Base-by-base conservation (phyloP, 2,113 vertebrate genomes). In the Redunca redunca region DNA sequence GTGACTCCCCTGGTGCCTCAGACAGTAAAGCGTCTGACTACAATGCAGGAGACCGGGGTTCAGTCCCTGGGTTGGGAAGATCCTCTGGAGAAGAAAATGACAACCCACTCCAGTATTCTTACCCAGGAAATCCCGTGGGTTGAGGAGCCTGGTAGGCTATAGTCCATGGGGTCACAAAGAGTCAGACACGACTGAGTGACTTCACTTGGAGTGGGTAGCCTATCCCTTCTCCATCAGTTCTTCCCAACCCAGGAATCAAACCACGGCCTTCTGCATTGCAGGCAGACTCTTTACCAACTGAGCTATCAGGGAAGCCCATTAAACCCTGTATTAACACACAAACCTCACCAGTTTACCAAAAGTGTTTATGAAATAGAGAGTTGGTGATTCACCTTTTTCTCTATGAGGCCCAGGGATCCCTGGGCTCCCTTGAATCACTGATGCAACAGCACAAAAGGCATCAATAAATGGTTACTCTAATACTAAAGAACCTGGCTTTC, bases 11-110 rank as follows among this genome's bases (percentile, higher is more conserved):
- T 36, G n/a, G 17, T 11, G 64, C 17, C 33, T 67, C 33, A 36
- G 33, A 71, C 9, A 23, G n/a, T 71, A 71, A 71, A 36, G 19
- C n/a, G 0, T 40, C 19, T 71, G n/a, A 36, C 67, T 21, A 36
- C n/a, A 36, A 5, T 71, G 64, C 2, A 0, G 9, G 19, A 40
- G 67, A 36, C n/a, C 0, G 2, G 10, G 67, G 19, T 40, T 71
- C n/a, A 36, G 0, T 71, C n/a, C 67, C 67, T 23, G 67, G n/a
- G n/a, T 71, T 36, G 67, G 19, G 67, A 71, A 71, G 67, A 71
- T 71, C n/a, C 9, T 36, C n/a, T 71, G n/a, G 64, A 36, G 64
- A 71, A 71, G n/a, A n/a, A 71, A 71, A 71, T 12, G 64, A n/a
- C 64, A 71, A 36, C n/a, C n/a, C 64, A 71, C 64, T 71, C 19